phyloP scores from a whole-genome alignment of 1,140 invertebrate genomes.

The Dendroctonus ponderosae region DNA sequence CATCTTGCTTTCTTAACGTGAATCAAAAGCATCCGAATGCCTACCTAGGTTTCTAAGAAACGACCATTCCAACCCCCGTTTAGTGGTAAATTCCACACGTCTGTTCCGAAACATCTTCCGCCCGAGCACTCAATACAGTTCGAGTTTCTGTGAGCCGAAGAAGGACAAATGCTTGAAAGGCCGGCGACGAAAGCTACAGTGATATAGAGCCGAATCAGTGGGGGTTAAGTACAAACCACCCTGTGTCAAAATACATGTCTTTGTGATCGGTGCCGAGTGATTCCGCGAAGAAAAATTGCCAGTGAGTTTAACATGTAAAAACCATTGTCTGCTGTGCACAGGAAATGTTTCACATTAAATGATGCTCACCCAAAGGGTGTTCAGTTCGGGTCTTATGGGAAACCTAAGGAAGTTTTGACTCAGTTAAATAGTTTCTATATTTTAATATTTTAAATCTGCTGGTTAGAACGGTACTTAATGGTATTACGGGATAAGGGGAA shows the following conservation, averaged over 20 bases:
- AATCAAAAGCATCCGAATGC: constrained; percentile 6
- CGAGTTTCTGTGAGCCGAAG: too few species aligned
- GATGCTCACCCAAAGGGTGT: too few species aligned
- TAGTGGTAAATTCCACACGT: constrained; percentile 1
- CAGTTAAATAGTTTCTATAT: too few species aligned
- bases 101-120: constrained; percentile 14
- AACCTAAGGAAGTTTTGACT: too few species aligned
- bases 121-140: neutral
- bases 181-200: neutral
- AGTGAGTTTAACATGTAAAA: neutral
- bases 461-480: neutral
- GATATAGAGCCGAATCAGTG: neutral
- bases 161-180: neutral
- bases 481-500: constrained; percentile 12
- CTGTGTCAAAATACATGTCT: constrained; percentile 24
- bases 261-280: constrained; percentile 4
- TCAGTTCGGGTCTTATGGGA: too few species aligned
- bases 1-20: constrained; percentile 16
- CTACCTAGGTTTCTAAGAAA: constrained; percentile 13
- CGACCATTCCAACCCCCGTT: constrained; percentile 11
- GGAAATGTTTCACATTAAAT: too few species aligned
- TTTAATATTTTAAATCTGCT: neutral
- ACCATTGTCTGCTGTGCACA: neutral
- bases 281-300: constrained; percentile 16
- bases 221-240: constrained; percentile 25